phyloP scores from a whole-genome alignment of 2,113 vertebrate species.

The Microtus ochrogaster region DNA sequence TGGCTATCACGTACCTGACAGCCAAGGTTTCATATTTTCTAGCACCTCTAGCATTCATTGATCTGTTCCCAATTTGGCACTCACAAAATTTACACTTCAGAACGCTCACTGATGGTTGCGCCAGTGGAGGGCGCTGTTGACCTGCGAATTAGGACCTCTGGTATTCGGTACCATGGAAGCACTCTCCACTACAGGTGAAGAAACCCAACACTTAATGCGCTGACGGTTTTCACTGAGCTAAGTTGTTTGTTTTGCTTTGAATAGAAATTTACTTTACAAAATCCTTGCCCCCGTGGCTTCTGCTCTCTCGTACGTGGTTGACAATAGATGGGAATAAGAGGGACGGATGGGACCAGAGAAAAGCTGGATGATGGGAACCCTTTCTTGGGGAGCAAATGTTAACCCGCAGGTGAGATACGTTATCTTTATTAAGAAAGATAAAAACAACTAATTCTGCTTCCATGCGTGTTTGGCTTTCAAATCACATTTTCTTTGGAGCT shows the following conservation, averaged over 20 bases:
- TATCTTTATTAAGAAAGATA: not conserved
- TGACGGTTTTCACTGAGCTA: conserved; percentile 30
- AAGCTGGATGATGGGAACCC: not conserved
- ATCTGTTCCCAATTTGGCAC: not conserved
- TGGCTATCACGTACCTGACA: not conserved
- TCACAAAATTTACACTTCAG: not conserved
- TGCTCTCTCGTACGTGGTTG: not conserved
- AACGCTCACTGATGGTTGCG: conserved; percentile 13
- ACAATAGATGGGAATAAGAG: not conserved
- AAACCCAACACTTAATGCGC: conserved; percentile 24
- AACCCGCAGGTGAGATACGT: not conserved
- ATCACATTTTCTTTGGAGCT: conserved; percentile 37
- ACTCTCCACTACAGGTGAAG: not conserved
- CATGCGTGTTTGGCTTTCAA: not conserved
- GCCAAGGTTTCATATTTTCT: conserved; percentile 1
- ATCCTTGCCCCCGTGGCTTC: not conserved
- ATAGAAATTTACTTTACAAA: not conserved
- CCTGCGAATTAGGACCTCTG: conserved; percentile 60
- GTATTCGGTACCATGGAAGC: not conserved
- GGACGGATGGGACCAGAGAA: not conserved
- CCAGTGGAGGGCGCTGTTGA: conserved; percentile 75
- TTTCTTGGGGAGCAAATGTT: conserved; percentile 11
- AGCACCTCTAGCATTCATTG: not conserved
- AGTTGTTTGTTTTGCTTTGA: conserved; percentile 46
- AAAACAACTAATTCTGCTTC: not conserved